A percentile compares a stretch with the other conserved stretches of the same genome.
Evolutionary conservation across 2,113 vertebrate genomes (phyloP).

Genomic region (Corythoichthys haematopterus): DNA sequence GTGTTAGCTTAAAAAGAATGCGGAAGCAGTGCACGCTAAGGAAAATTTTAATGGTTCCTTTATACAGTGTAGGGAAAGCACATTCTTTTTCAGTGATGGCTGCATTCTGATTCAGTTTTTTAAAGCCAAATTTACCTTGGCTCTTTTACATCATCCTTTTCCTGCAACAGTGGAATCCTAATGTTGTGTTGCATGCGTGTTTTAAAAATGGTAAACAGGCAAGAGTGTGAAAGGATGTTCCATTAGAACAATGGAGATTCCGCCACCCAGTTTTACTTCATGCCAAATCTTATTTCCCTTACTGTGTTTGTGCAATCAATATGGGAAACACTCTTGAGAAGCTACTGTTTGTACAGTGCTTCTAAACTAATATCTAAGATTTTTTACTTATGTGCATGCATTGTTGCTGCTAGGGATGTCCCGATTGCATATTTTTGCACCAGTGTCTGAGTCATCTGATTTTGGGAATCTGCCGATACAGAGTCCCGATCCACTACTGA

Average conservation of each 20-base stretch:
- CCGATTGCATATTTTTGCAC: too few relatives aligned
- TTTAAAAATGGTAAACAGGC: slow-evolving; percentile 28
- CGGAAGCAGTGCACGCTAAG: slow-evolving; percentile 10
- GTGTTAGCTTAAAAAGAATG: slow-evolving; percentile 23
- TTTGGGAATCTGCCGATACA: too few relatives aligned
- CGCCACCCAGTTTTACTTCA: slow-evolving; percentile 36
- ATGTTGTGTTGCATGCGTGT: slow-evolving; percentile 6
- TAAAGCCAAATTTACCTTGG: neutral
- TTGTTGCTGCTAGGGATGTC: too few relatives aligned
- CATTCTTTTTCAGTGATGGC: slow-evolving; percentile 1
- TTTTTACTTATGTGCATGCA: neutral
- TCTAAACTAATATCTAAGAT: neutral
- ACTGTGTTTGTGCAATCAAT: slow-evolving; percentile 34
- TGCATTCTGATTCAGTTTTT: neutral
- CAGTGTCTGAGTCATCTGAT: too few relatives aligned
- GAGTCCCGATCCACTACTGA: too few relatives aligned
- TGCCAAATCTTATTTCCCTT: slow-evolving; percentile 41
- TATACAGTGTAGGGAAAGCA: neutral
- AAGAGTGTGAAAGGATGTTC: slow-evolving; percentile 59
- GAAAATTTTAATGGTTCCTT: neutral
- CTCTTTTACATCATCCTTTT: neutral
- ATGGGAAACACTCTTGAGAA: neutral
- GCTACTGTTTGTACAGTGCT: neutral
- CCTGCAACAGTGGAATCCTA: slow-evolving; percentile 7
- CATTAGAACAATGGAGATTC: slow-evolving; percentile 36